Base-by-base conservation (phyloP, 2,888 invertebrate species). In the Eurytoma californica region DNA sequence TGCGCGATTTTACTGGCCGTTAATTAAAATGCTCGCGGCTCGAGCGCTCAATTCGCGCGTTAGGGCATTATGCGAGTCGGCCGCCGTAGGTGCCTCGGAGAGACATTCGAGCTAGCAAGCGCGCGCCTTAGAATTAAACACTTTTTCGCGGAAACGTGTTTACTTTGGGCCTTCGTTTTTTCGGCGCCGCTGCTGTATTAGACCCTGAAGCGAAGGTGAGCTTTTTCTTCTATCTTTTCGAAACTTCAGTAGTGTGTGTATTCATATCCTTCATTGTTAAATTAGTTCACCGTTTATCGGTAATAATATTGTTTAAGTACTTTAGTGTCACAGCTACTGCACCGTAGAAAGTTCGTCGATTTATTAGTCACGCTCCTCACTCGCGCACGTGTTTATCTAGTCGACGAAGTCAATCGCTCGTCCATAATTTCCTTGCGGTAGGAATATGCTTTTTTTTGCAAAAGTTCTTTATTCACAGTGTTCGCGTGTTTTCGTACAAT, bases 1-100 rank as follows among this genome's bases (percentile, higher is more conserved):
- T 47, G 47, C 18, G 16, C 53, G 74, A 65, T 79, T 79, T 79
- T 79, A 78, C 65, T 68, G 69, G 74, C 58, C 68, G 74, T 67
- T 79, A 74, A 79, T 79, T 79, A 79, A 79, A 79, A 79, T 39
- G 74, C 72, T 55, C 20, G 65, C 60, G 18, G 63, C 18, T 18
- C 39, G 69, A 74, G 72, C 78, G 61, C 74, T 70, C 74, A 60
- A 79, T 79, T 73, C 72, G 65, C 69, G 69, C 78, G 73, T 79
- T 73, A 69, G 69, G 39, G 39, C 7, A 39, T 39, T 55, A 65
- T 63, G 63, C 55, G 73, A 14, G 73, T 73, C 51, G 30, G 12
- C 24, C 20, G 12, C 24, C 0, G 20, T 18, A 28, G 60, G 14
- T 13, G 66, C 51, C 39, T 39, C 47, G 16, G 55, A 61, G 66